Conservation (phyloP, 2,113 vertebrate genomes). For the Casuarius casuarius region DNA sequence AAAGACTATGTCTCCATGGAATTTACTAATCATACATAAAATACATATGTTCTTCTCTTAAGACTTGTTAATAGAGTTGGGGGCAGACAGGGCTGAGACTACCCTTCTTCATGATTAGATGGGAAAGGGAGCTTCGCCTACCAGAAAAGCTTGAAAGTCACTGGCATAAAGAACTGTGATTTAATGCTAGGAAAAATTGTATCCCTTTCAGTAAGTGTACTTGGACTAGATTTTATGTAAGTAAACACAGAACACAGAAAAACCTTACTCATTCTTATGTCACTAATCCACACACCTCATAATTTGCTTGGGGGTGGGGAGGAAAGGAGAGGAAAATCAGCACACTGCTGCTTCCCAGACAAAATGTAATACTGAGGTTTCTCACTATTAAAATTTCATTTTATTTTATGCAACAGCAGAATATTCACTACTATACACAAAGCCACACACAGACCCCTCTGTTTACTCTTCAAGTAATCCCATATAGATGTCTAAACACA, state of each 20-base stretch:
- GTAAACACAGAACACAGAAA: constrained; percentile 25
- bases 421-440: not conserved
- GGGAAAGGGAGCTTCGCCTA: not conserved
- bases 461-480: not conserved
- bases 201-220: not conserved
- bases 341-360: not conserved
- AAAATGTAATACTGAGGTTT: not conserved
- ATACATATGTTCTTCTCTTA: not conserved
- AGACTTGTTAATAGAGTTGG: not conserved
- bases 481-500: not conserved
- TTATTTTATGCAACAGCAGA: not conserved
- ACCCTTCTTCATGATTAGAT: not conserved
- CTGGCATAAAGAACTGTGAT: not conserved
- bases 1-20: not conserved
- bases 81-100: not conserved
- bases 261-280: constrained; percentile 41
- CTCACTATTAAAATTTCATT: not conserved
- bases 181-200: constrained; percentile 33
- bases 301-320: not conserved
- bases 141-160: not conserved
- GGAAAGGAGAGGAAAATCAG: not conserved
- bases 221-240: not conserved
- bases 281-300: constrained; percentile 44
- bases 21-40: not conserved
- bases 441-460: not conserved